Evolutionary conservation across 2,888 invertebrate species (phyloP), one percentile per base, ranked within the genome.

Genomic region (Caenorhabditis plicata): DNA sequence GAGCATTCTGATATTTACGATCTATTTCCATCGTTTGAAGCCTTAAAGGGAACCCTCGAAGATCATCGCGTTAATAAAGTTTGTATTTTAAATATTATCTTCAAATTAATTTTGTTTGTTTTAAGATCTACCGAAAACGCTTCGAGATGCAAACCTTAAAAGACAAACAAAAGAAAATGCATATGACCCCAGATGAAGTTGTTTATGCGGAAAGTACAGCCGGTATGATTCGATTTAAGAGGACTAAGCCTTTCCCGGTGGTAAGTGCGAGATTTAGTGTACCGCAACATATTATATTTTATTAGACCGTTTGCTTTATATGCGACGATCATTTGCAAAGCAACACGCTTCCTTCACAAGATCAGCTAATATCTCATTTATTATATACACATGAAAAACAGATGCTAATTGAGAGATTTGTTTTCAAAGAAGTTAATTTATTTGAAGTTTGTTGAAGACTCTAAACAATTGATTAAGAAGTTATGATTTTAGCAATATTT

Each of bases 211-310:
- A 62, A 42, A 55, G 42, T 17, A 27, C 40, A 15, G 38, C 48
- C 0, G 52, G 55, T 7, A n/a, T 45, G 38, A 39, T 56, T 0
- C 43, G 46, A 26, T 58, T 62, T 40, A 33, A 52, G 32, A 58
- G 68, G 19, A 68, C 68, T 7, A 68, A 64, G 23, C 54, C 64
- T 11, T 68, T 68, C 40, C 68, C 68, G 9, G 27, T 44, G 56
- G 68, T 68, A 8, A 44, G 54, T 51, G 4, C 27, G 13, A 7
- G 40, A 15, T 29, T 40, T 48, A 27, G 2, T 23, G 25, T 9
- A 20, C 2, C 2, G n/a, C n/a, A n/a, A n/a, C n/a, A n/a, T n/a
- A n/a, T n/a, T n/a, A 17, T 11, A 22, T 29, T 36, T 57, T 66
- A n/a, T 44, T 45, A 68, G 68, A 56, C 68, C 4, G 41, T 64